phyloP scores from a whole-genome alignment of 1,140 invertebrate genomes.

The Drosophila eugracilis region DNA sequence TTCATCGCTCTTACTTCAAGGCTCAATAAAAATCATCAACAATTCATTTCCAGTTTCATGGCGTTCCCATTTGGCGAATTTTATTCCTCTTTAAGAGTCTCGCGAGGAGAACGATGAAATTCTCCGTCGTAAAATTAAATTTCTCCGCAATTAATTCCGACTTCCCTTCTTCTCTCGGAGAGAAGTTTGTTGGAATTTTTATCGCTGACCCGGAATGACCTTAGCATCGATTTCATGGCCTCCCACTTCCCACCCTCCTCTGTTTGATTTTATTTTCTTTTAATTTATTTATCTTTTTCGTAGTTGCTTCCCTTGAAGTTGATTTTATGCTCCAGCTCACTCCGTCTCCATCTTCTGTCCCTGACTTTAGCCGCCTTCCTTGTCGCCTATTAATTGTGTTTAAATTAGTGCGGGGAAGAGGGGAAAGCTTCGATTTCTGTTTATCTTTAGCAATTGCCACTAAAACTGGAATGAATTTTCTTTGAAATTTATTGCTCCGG shows the following conservation, averaged over 20 bases:
- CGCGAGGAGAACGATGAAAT: conserved; percentile 21
- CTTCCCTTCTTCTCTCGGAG: background rate
- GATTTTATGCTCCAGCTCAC: conserved; percentile 34
- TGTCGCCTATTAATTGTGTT: conserved; percentile 58
- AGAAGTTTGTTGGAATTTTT: conserved; percentile 45
- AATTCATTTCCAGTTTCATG: conserved; percentile 46
- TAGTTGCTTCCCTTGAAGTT: conserved; percentile 28
- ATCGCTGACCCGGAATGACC: conserved; percentile 48
- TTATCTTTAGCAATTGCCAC: conserved; percentile 46
- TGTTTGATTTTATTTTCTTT: conserved; percentile 31
- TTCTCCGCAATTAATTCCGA: conserved; percentile 54
- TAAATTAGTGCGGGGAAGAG: conserved; percentile 31
- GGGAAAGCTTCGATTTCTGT: conserved; percentile 33
- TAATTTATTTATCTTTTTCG: conserved; percentile 54
- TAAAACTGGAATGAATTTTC: conserved; percentile 37
- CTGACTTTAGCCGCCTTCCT: conserved; percentile 8
- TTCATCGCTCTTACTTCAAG: conserved; percentile 25
- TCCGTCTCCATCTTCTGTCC: conserved; percentile 1
- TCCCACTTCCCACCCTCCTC: background rate
- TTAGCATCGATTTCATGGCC: conserved; percentile 45
- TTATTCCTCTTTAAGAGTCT: conserved; percentile 39
- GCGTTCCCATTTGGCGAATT: conserved; percentile 18
- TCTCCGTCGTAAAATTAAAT: conserved; percentile 52
- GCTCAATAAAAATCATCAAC: conserved; percentile 45
- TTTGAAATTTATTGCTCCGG: conserved; percentile 28